Evolutionary conservation across 64 coral and sea anemone species (phyloP).

Genomic region (Porites australiensis): DNA sequence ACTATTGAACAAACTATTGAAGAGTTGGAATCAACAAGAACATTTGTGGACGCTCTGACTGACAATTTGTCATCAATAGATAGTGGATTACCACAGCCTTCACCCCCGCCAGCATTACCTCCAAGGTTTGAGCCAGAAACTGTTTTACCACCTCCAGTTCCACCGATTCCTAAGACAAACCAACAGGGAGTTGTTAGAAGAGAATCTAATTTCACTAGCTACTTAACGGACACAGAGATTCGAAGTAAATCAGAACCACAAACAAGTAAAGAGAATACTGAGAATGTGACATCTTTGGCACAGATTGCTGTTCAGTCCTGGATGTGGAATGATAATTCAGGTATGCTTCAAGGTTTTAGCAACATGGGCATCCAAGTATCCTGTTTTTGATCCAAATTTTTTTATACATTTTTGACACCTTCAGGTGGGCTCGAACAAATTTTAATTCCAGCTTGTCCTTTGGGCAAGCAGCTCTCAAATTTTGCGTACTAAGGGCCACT

Average conservation of each 20-base stretch:
- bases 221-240: slow-evolving; percentile 25
- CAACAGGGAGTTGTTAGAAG: slow-evolving; percentile 47
- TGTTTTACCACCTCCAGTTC: slow-evolving; percentile 1
- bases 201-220: slow-evolving; percentile 72
- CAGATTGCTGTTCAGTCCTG: slow-evolving; percentile 10
- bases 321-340: slow-evolving; percentile 75
- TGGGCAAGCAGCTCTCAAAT: too few species aligned
- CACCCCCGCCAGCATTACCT: slow-evolving; percentile 74
- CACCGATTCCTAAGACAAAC: slow-evolving; percentile 41
- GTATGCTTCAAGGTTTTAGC: slow-evolving; percentile 4
- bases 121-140: slow-evolving; percentile 53
- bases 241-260: slow-evolving; percentile 46
- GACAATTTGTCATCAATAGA: neutral
- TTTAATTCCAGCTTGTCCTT: too few species aligned
- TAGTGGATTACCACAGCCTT: neutral
- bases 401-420: too few species aligned
- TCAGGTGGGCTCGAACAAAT: too few species aligned
- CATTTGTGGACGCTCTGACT: neutral
- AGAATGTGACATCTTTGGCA: slow-evolving; percentile 40
- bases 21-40: neutral
- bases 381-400: too few species aligned
- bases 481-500: too few species aligned
- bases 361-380: too few species aligned
- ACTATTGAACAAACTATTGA: neutral
- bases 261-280: slow-evolving; percentile 45